Evolutionary conservation across 2,113 vertebrate species (phyloP).

Genomic region (Turnix velox): DNA sequence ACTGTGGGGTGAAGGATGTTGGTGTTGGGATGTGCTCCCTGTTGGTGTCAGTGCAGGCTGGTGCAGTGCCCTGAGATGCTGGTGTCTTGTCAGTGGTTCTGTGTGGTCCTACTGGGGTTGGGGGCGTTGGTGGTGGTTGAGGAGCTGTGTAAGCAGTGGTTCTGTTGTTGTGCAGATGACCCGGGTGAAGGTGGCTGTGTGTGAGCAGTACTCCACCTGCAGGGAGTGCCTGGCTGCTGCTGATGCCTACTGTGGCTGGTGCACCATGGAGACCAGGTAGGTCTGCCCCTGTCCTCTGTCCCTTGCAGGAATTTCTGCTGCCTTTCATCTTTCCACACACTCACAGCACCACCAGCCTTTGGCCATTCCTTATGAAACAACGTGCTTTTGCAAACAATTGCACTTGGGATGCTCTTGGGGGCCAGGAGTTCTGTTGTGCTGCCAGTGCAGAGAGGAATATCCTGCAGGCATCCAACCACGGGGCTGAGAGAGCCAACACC

Average conservation of each 20-base stretch:
- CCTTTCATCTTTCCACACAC: neutral
- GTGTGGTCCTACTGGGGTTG: rapidly evolving
- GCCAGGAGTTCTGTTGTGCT: neutral
- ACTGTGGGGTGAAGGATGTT: rapidly evolving
- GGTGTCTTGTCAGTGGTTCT: neutral
- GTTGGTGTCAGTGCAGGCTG: neutral
- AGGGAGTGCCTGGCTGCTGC: slow-evolving; percentile 81
- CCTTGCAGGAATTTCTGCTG: neutral
- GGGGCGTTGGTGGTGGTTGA: neutral
- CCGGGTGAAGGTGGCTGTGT: slow-evolving; percentile 86
- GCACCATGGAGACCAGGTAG: slow-evolving; percentile 91
- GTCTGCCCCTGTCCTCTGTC: neutral
- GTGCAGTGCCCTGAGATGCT: rapidly evolving
- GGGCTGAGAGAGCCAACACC: neutral
- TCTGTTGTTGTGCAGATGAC: slow-evolving; percentile 77
- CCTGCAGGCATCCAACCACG: neutral
- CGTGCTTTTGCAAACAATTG: rapidly evolving
- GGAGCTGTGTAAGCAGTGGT: neutral
- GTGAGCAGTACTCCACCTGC: slow-evolving; percentile 81
- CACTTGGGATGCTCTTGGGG: neutral
- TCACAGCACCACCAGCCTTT: neutral
- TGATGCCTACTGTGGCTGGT: slow-evolving; percentile 95
- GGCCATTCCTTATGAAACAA: neutral
- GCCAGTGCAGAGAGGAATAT: neutral
- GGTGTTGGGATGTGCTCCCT: neutral